Percentiles rank a stretch among this genome's conserved stretches.
phyloP scores from a whole-genome alignment of 2,888 invertebrate genomes.

The Thera obeliscata region DNA sequence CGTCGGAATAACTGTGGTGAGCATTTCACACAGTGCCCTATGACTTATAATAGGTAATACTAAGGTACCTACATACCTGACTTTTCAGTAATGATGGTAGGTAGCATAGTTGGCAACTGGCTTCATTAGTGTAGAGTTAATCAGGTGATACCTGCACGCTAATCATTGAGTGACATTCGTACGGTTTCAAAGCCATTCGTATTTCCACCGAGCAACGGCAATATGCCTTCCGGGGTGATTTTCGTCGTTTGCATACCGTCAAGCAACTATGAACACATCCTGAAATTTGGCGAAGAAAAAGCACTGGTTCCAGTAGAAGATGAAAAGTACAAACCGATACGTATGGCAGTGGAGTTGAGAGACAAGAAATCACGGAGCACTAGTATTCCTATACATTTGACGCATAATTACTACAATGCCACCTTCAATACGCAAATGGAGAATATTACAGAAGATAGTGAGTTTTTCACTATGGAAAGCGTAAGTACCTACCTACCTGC shows the following conservation, averaged over 20 bases:
- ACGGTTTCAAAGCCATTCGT: conserved; percentile 35
- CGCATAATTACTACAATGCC: conserved; percentile 70
- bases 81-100: too few species aligned
- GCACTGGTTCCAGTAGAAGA: conserved; percentile 59
- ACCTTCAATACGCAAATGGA: conserved; percentile 64
- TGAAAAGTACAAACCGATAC: conserved; percentile 56
- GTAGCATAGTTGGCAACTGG: background rate
- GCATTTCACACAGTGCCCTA: background rate
- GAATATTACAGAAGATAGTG: conserved; percentile 74
- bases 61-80: too few species aligned
- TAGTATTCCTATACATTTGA: conserved; percentile 72
- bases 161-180: conserved; percentile 37
- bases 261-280: conserved; percentile 86
- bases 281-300: conserved; percentile 79
- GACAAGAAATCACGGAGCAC: conserved; percentile 62
- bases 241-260: conserved; percentile 89
- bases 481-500: conserved; percentile 60
- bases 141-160: conserved; percentile 48
- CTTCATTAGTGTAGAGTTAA: conserved; percentile 50
- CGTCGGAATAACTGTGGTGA: background rate
- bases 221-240: conserved; percentile 86
- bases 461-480: conserved; percentile 88
- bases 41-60: too few species aligned
- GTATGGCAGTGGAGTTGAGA: conserved; percentile 67
- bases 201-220: conserved; percentile 20